A percentile compares a stretch with the other conserved stretches of the same genome.
Evolutionary conservation across 2,888 invertebrate genomes (phyloP).

Genomic region (Nowickia ferox): DNA sequence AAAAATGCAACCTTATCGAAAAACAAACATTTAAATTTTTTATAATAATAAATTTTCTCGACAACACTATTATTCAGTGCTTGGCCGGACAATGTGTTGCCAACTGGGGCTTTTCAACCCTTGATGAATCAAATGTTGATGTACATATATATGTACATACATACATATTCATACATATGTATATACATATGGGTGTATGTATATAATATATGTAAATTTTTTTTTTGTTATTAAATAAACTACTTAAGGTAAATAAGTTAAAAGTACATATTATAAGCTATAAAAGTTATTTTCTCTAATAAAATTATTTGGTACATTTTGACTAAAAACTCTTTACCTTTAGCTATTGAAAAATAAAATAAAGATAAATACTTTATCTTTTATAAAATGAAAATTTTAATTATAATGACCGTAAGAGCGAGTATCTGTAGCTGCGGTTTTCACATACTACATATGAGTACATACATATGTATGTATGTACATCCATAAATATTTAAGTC

Average conservation of each 20-base stretch:
- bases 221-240: no score
- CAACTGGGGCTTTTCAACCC: conserved; percentile 26
- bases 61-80: neutral
- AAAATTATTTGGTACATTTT: no score
- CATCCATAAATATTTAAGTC: neutral
- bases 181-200: no score
- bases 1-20: no score
- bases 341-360: neutral
- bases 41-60: conserved; percentile 3
- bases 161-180: no score
- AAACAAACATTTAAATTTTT: neutral
- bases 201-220: no score
- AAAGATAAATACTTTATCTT: neutral
- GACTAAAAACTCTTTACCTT: no score
- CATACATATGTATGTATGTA: neutral
- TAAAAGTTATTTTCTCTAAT: no score
- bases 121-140: neutral
- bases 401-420: conserved; percentile 1
- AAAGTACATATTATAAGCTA: no score
- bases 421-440: neutral
- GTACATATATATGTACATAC: no score
- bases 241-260: no score
- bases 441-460: neutral
- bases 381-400: conserved; percentile 6
- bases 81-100: conserved; percentile 16